phyloP scores from a whole-genome alignment of 2,888 invertebrate species.

The Chrysomela aeneicollis region DNA sequence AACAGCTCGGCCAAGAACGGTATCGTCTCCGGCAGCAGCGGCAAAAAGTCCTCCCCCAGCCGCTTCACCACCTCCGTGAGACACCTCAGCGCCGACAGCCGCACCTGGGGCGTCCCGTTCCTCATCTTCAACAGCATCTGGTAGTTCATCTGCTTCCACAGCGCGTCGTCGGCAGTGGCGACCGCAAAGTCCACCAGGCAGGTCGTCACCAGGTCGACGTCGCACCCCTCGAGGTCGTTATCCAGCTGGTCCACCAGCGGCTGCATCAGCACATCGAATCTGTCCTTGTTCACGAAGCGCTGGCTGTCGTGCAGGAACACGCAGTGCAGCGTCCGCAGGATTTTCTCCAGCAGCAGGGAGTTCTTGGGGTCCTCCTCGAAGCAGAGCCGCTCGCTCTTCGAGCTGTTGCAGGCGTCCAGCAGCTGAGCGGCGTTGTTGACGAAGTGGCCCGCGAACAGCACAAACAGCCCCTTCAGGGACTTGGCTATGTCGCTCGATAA shows the following conservation, averaged over 20 bases:
- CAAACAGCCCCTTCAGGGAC: conserved; percentile 85
- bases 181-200: conserved; percentile 85
- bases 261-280: conserved; percentile 84
- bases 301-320: conserved; percentile 86
- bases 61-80: conserved; percentile 82
- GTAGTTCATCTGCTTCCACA: conserved; percentile 91
- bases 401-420: conserved; percentile 73
- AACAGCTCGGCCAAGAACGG: conserved; percentile 93
- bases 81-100: conserved; percentile 75
- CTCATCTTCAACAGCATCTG: conserved; percentile 89
- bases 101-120: conserved; percentile 76
- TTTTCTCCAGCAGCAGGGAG: conserved; percentile 71
- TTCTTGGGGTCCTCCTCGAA: conserved; percentile 67
- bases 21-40: conserved; percentile 90
- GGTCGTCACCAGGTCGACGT: conserved; percentile 71
- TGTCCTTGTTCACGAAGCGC: conserved; percentile 83
- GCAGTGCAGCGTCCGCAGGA: conserved; percentile 77
- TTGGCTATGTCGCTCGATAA: conserved; percentile 81
- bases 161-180: conserved; percentile 82
- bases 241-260: conserved; percentile 90
- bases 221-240: conserved; percentile 74
- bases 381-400: conserved; percentile 65
- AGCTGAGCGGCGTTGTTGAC: conserved; percentile 80
- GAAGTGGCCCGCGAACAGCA: conserved; percentile 88
- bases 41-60: conserved; percentile 87